phyloP scores from a whole-genome alignment of 1,140 invertebrate genomes.

The Lordiphosa clarofinis region DNA sequence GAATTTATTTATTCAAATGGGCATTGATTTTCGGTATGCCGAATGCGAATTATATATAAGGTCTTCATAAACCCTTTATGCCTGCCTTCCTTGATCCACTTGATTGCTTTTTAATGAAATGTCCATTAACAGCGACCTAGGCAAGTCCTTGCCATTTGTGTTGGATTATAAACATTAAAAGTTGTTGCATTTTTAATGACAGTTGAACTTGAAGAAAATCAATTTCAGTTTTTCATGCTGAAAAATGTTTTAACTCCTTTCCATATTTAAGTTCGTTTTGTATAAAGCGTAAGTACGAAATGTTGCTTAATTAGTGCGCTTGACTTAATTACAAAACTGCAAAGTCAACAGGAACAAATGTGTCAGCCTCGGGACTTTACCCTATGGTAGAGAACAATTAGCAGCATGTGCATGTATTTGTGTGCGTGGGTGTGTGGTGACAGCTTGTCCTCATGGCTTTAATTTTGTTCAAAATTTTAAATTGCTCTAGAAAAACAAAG shows the following conservation, averaged over 20 bases:
- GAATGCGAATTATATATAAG: constrained; percentile 25
- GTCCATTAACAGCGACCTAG: no score
- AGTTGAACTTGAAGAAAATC: no score
- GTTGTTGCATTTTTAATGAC: no score
- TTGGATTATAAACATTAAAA: no score
- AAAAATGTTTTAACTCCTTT: no score
- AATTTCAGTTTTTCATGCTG: no score
- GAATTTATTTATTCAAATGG: constrained; percentile 62
- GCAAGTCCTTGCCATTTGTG: no score
- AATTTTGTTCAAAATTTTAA: not conserved
- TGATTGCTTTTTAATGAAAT: no score
- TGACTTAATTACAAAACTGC: constrained; percentile 12
- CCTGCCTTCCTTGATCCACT: no score
- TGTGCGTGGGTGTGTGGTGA: not conserved
- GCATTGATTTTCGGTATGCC: not conserved
- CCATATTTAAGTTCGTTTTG: no score
- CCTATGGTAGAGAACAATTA: not conserved
- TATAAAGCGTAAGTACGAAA: constrained; percentile 4
- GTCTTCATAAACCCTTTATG: constrained; percentile 31
- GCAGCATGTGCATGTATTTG: constrained; percentile 5
- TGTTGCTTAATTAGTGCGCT: constrained; percentile 8
- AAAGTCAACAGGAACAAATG: constrained; percentile 8
- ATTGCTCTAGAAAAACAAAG: not conserved
- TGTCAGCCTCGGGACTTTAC: not conserved
- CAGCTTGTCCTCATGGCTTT: constrained; percentile 10